A percentile compares a stretch with the other conserved stretches of the same genome.
phyloP scores from a whole-genome alignment of 2,888 invertebrate genomes.

The Hyppa rectilinea region DNA sequence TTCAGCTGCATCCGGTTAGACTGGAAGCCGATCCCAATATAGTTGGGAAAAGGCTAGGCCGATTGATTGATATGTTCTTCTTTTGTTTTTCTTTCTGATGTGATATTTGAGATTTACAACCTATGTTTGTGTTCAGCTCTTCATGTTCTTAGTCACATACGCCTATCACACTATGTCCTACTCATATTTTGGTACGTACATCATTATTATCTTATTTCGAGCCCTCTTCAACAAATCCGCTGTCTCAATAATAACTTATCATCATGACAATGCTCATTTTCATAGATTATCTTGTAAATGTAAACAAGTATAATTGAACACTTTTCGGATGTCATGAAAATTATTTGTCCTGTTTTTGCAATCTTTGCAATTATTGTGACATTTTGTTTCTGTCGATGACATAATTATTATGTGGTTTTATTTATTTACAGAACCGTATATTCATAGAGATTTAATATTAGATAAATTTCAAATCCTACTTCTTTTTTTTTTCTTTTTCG shows the following conservation, averaged over 20 bases:
- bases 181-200: conserved; percentile 8
- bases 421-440: not conserved
- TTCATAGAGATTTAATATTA: not conserved
- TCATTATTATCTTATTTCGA: conserved; percentile 10
- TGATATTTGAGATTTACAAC: not conserved
- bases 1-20: no score
- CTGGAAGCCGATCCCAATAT: no score
- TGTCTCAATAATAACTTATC: conserved; percentile 18
- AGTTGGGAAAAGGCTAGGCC: no score
- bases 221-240: conserved; percentile 27
- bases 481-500: no score
- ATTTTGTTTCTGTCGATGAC: not conserved
- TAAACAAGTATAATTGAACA: conserved; percentile 32
- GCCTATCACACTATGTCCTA: not conserved
- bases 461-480: not conserved
- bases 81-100: not conserved
- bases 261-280: conserved; percentile 25
- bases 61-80: no score
- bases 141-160: not conserved
- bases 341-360: conserved; percentile 16
- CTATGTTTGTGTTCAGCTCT: not conserved
- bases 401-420: not conserved
- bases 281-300: conserved; percentile 30
- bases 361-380: conserved; percentile 14
- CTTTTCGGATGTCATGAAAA: conserved; percentile 7